Conservation (phyloP, 2,888 invertebrate genomes). For the Bhutanitis thaidina region DNA sequence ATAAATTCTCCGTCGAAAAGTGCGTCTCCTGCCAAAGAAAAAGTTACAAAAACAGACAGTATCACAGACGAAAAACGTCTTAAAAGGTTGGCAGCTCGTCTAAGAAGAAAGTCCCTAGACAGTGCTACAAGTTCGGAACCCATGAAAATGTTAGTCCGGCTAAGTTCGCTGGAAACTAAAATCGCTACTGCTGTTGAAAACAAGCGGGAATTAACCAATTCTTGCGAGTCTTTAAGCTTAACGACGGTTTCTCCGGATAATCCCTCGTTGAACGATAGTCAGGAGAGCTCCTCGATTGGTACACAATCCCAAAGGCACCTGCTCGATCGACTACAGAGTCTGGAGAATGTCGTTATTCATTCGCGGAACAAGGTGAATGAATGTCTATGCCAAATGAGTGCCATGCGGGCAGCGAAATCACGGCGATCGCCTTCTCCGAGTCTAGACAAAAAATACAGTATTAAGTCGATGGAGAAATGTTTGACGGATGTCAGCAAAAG, state of each 20-base stretch:
- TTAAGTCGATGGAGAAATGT: slow-evolving; percentile 82
- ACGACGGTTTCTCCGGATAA: slow-evolving; percentile 60
- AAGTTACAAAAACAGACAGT: slow-evolving; percentile 70
- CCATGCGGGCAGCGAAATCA: slow-evolving; percentile 81
- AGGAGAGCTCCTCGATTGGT: slow-evolving; percentile 55
- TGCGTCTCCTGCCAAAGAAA: slow-evolving; percentile 76
- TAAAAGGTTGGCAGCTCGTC: slow-evolving; percentile 75
- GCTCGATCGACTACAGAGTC: slow-evolving; percentile 78
- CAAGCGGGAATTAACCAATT: slow-evolving; percentile 70
- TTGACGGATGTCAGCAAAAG: slow-evolving; percentile 82
- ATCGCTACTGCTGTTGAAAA: slow-evolving; percentile 81
- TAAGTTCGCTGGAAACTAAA: slow-evolving; percentile 88
- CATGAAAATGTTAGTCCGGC: slow-evolving; percentile 87
- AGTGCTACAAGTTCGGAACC: slow-evolving; percentile 89
- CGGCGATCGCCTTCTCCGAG: slow-evolving; percentile 83
- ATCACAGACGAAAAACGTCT: slow-evolving; percentile 70
- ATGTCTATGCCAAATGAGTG: slow-evolving; percentile 82
- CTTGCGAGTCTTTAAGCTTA: slow-evolving; percentile 79
- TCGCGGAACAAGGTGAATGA: slow-evolving; percentile 85
- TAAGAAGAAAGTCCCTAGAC: slow-evolving; percentile 88
- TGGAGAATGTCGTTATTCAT: slow-evolving; percentile 81
- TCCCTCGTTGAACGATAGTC: slow-evolving; percentile 47
- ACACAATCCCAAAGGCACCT: slow-evolving; percentile 77
- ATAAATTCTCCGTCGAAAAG: slow-evolving; percentile 76
- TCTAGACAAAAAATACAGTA: slow-evolving; percentile 82